These are phyloP conservation scores for Strigamia crassipes DNA, from an alignment of 2,888 invertebrate species.

Conservation along the genomic window DNA sequence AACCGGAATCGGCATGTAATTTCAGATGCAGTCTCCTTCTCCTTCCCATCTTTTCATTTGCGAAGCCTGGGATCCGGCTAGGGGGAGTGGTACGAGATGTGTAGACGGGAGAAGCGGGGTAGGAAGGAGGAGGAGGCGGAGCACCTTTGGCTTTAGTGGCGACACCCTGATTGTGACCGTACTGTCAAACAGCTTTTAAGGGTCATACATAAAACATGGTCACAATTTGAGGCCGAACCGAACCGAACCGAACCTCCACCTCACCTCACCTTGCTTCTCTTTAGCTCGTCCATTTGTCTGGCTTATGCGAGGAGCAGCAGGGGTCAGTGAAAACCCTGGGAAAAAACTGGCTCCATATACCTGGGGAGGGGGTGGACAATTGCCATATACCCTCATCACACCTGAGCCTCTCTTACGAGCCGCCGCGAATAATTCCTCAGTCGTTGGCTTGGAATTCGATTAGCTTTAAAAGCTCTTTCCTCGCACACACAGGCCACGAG, in stretches of 20 bases:
- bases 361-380: constrained; percentile 25
- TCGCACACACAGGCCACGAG: constrained; percentile 15
- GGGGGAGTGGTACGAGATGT: neutral
- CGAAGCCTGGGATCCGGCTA: neutral
- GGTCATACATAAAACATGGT: constrained; percentile 36
- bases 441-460: constrained; percentile 34
- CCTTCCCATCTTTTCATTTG: constrained; percentile 3
- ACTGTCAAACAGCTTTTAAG: constrained; percentile 41
- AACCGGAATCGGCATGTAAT: neutral
- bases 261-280: neutral
- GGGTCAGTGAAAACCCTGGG: constrained; percentile 42
- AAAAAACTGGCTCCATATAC: constrained; percentile 33
- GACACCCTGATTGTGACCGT: constrained; percentile 42
- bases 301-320: constrained; percentile 32
- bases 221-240: neutral
- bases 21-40: neutral
- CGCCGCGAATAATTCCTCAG: constrained; percentile 30
- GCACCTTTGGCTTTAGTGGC: constrained; percentile 10
- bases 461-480: constrained; percentile 35
- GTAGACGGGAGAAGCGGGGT: constrained; percentile 19
- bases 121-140: neutral
- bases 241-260: neutral
- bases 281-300: constrained; percentile 45
- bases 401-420: constrained; percentile 29
- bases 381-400: constrained; percentile 23